Percentiles rank a stretch among this genome's conserved stretches.
Evolutionary conservation across 2,113 vertebrate species (phyloP).

Genomic region (Strix uralensis): DNA sequence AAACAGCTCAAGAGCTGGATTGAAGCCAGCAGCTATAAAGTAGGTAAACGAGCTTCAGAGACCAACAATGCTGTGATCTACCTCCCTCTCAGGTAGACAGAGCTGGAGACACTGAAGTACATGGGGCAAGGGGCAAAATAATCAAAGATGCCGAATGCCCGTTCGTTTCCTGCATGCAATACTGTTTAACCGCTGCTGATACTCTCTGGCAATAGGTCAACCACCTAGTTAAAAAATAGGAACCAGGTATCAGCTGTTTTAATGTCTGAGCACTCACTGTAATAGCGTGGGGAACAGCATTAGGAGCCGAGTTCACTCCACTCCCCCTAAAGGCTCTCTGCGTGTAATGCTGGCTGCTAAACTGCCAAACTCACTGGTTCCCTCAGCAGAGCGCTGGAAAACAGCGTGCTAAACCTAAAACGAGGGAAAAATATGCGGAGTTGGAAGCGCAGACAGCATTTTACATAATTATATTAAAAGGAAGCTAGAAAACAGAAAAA

Average conservation of each 20-base stretch:
- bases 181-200: background rate
- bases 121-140: background rate
- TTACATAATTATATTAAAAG: background rate
- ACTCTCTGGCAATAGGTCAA: background rate
- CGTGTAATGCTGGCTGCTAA: background rate
- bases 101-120: background rate
- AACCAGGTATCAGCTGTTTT: background rate
- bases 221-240: background rate
- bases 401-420: accelerated
- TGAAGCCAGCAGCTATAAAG: background rate
- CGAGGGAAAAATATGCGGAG: background rate
- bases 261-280: background rate
- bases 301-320: background rate
- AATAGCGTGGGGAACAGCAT: background rate
- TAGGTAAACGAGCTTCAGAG: background rate
- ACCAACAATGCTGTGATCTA: background rate
- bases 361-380: background rate
- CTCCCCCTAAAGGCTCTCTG: background rate
- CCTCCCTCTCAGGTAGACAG: background rate
- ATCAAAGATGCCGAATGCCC: background rate
- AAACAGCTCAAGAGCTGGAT: slow-evolving; percentile 1
- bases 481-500: background rate
- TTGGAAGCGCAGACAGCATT: background rate
- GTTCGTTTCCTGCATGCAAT: background rate
- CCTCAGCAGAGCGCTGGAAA: background rate